Conservation (phyloP, 2,888 invertebrate species). For the Pasiphila rectangulata region DNA sequence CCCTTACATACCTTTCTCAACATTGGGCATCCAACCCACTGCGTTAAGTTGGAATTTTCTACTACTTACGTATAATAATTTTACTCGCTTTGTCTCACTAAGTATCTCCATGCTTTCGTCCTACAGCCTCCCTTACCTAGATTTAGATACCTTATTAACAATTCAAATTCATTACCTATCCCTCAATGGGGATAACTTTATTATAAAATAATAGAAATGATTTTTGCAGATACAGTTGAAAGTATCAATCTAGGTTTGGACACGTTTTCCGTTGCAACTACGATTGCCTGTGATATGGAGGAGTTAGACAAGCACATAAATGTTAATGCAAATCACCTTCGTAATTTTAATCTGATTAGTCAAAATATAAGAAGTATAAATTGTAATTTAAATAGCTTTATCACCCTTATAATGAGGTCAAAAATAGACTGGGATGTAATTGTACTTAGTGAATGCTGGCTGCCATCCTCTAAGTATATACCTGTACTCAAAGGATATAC, state of each 20-base stretch:
- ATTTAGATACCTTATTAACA: background rate
- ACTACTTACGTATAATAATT: no score
- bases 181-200: background rate
- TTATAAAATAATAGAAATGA: background rate
- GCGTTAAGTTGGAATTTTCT: no score
- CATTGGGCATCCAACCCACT: no score
- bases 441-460: slow-evolving; percentile 34
- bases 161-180: no score
- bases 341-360: slow-evolving; percentile 19
- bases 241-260: slow-evolving; percentile 11
- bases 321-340: background rate
- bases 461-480: slow-evolving; percentile 12
- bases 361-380: slow-evolving; percentile 36
- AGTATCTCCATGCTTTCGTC: no score
- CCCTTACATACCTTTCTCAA: no score
- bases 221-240: background rate
- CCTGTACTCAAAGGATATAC: slow-evolving; percentile 25
- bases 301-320: background rate
- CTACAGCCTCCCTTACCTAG: background rate
- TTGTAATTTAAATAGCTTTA: slow-evolving; percentile 25
- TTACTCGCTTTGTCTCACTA: no score
- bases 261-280: background rate
- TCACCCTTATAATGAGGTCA: slow-evolving; percentile 21
- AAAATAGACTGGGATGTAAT: slow-evolving; percentile 29
- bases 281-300: slow-evolving; percentile 1